phyloP scores from a whole-genome alignment of 30 jellyfish, hydroid and myxozoan genomes.

The Clytia hemisphaerica region DNA sequence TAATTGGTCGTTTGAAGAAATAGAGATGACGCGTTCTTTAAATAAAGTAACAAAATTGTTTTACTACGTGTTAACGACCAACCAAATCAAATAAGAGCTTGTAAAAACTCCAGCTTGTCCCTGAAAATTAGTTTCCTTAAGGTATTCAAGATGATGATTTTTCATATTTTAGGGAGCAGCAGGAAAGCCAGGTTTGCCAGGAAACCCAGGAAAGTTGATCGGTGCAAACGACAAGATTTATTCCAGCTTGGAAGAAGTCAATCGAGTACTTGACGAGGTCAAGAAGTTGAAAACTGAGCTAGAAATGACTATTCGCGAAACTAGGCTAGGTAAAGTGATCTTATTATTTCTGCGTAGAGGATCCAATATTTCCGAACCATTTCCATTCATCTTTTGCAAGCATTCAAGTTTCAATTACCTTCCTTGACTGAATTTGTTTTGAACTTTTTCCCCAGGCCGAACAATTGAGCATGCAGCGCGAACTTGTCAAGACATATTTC shows the following conservation, averaged over 20 bases:
- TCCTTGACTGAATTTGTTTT: too few relatives aligned
- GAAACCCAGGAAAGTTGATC: slow-evolving; percentile 88
- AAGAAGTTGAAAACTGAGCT: slow-evolving; percentile 36
- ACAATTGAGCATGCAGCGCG: slow-evolving; percentile 69
- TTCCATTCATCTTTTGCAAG: neutral
- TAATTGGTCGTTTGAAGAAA: too few relatives aligned
- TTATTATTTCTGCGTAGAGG: too few relatives aligned
- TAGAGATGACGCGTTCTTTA: too few relatives aligned
- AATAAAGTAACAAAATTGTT: too few relatives aligned
- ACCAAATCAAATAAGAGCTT: too few relatives aligned
- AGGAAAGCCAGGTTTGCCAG: slow-evolving; percentile 93
- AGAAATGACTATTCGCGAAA: slow-evolving; percentile 32
- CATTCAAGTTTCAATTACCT: neutral
- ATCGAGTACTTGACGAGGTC: slow-evolving; percentile 59
- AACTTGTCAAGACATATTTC: slow-evolving; percentile 59
- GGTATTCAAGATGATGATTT: neutral
- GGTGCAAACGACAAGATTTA: slow-evolving; percentile 54
- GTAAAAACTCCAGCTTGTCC: too few relatives aligned
- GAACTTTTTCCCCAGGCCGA: slow-evolving; percentile 33
- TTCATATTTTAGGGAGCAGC: slow-evolving; percentile 55
- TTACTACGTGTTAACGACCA: too few relatives aligned
- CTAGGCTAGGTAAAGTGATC: slow-evolving; percentile 63
- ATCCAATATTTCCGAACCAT: too few relatives aligned
- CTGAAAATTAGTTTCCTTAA: neutral
- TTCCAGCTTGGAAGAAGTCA: slow-evolving; percentile 66